Evolutionary conservation across 2,888 invertebrate species (phyloP).

Genomic region (Rhagium mordax): DNA sequence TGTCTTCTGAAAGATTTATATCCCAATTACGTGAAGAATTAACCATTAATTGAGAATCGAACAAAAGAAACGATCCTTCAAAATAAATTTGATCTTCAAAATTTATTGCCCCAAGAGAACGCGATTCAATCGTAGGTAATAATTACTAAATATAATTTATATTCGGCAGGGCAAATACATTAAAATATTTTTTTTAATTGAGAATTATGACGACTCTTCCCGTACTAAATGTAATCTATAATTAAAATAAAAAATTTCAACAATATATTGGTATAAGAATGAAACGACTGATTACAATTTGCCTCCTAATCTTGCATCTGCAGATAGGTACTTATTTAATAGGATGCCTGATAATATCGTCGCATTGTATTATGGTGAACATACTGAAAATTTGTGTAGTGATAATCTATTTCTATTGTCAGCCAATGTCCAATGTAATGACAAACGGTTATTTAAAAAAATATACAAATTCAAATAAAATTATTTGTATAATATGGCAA

Average conservation of each 20-base stretch:
- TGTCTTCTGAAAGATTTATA: conserved; percentile 23
- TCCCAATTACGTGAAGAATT: conserved; percentile 23
- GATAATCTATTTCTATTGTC: not conserved
- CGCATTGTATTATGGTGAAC: not conserved
- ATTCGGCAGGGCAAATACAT: not conserved
- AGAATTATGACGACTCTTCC: not conserved
- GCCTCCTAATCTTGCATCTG: not conserved
- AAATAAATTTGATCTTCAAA: conserved; percentile 24
- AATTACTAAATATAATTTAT: conserved; percentile 14
- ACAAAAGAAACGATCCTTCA: conserved; percentile 22
- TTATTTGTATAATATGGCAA: too few species aligned
- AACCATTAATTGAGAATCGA: conserved; percentile 23
- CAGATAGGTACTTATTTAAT: conserved; percentile 10
- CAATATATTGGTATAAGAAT: not conserved
- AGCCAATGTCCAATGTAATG: not conserved
- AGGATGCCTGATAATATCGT: not conserved
- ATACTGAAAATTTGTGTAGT: not conserved
- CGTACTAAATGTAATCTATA: conserved; percentile 13
- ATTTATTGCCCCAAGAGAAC: conserved; percentile 24
- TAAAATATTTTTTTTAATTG: not conserved
- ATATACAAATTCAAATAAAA: too few species aligned
- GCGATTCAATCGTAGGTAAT: not conserved
- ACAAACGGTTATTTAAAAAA: too few species aligned
- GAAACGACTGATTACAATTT: not conserved
- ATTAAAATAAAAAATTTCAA: conserved; percentile 23